phyloP scores from a whole-genome alignment of 2,113 vertebrate genomes.

The Notothenia coriiceps region DNA sequence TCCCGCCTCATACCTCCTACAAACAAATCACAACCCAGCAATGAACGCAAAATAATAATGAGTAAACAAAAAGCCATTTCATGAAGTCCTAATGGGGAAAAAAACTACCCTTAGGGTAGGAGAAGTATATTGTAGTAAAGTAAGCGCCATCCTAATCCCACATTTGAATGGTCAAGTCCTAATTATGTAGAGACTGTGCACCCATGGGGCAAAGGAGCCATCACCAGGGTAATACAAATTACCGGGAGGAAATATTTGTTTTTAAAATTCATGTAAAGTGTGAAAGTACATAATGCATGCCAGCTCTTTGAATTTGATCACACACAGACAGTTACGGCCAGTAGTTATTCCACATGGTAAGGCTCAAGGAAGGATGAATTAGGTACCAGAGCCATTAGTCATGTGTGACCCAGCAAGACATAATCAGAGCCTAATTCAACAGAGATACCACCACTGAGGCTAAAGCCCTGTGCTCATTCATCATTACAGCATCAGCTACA shows the following conservation, averaged over 20 bases:
- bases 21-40: constrained; percentile 57
- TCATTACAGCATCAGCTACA: constrained; percentile 65
- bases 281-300: neutral
- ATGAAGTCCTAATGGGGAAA: constrained; percentile 59
- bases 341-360: constrained; percentile 35
- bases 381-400: constrained; percentile 67
- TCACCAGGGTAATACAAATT: constrained; percentile 42
- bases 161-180: constrained; percentile 64
- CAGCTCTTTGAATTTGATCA: constrained; percentile 26
- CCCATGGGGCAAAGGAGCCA: constrained; percentile 26
- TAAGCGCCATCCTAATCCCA: constrained; percentile 40
- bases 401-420: constrained; percentile 73
- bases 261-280: constrained; percentile 34
- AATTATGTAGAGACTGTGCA: constrained; percentile 62
- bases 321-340: constrained; percentile 17
- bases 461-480: constrained; percentile 66
- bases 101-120: constrained; percentile 55
- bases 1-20: constrained; percentile 29
- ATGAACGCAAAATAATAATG: constrained; percentile 63
- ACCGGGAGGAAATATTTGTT: constrained; percentile 33
- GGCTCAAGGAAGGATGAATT: constrained; percentile 66
- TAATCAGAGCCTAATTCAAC: constrained; percentile 78
- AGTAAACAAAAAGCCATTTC: constrained; percentile 66
- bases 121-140: constrained; percentile 55
- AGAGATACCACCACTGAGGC: constrained; percentile 73